Evolutionary conservation across 2,888 invertebrate species (phyloP), one percentile per base, ranked within the genome.

Genomic region (Ennomos fuscantarius): DNA sequence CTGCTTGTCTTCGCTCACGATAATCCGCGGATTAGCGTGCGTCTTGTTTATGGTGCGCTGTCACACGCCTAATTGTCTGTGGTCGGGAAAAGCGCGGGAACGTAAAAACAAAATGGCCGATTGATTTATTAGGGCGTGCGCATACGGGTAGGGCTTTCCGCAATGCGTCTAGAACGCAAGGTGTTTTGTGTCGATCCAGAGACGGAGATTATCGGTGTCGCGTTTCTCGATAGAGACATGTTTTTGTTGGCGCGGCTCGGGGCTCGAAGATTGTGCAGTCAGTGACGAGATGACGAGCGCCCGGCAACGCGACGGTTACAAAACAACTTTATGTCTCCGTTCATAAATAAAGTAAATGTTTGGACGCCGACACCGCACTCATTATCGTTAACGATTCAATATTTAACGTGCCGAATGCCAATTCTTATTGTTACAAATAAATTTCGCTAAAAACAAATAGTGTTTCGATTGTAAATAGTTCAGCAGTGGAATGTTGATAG

Each of bases 101-200:
- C 74, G 72, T 68, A 67, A 73, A 78, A 79, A 81, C 84, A 87
- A 87, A 79, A 88, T 86, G 84, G 83, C 79, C 71, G 76, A 55
- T 70, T 87, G 86, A 91, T 90, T 89, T 87, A 90, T 82, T 65
- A 59, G 67, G 70, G 76, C 75, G 74, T 72, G 75, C 65, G 74
- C 86, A 84, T 81, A 85, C 86, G 86, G 84, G 86, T 85, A 53
- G 49, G 42, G 50, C 57, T 57, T 52, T 53, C 44, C 44, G 43
- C 43, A 32, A 36, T 39, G 32, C 49, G 35, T 84, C 84, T 81
- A 76, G 81, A 76, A 66, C 72, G 78, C 89, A 91, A 91, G 88
- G 87, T 90, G 91, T 89, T 87, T 87, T 86, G 78, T 86, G 85
- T 90, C 88, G 78, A 71, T 79, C 83, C 85, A 86, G 84, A 78